A percentile compares a stretch with the other conserved stretches of the same genome.
phyloP scores from a whole-genome alignment of 2,888 invertebrate genomes.

The Eutolmus rufibarbis region DNA sequence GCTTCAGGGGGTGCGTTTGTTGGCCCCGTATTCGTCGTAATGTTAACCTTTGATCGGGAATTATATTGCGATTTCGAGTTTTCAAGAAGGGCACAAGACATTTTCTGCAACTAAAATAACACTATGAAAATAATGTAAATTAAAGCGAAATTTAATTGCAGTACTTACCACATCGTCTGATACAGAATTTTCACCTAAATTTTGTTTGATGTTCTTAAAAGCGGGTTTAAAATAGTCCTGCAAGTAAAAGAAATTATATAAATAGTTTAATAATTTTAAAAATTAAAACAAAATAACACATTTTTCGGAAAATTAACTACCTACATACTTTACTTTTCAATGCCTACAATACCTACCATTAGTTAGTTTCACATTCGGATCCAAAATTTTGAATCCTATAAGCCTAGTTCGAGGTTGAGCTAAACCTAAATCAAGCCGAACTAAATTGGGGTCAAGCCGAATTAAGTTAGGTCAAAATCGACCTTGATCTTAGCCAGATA shows the following conservation, averaged over 20 bases:
- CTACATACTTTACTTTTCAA: no score
- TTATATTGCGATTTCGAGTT: constrained; percentile 61
- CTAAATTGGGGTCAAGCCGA: no score
- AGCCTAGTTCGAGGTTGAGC: no score
- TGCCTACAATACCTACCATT: no score
- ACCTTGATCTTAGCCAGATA: no score
- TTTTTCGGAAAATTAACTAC: no score
- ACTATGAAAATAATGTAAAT: not conserved
- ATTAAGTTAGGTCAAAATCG: no score
- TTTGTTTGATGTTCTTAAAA: constrained; percentile 69
- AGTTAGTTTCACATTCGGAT: no score
- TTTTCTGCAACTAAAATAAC: constrained; percentile 56
- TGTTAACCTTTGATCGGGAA: constrained; percentile 41
- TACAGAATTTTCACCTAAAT: constrained; percentile 67
- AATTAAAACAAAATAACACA: not conserved
- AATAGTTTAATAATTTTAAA: not conserved
- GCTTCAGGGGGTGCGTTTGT: constrained; percentile 23
- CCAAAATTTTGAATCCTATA: no score
- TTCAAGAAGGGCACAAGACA: constrained; percentile 60
- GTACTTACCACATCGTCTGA: constrained; percentile 68
- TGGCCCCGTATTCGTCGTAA: constrained; percentile 4
- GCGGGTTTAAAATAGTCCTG: constrained; percentile 71
- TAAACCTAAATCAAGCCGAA: no score
- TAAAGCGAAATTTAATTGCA: constrained; percentile 24
- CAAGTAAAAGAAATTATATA: constrained; percentile 47